Evolutionary conservation across 2,888 invertebrate species (phyloP), one percentile per base, ranked within the genome.

Genomic region (Galeopsomyia nigrocyanea): DNA sequence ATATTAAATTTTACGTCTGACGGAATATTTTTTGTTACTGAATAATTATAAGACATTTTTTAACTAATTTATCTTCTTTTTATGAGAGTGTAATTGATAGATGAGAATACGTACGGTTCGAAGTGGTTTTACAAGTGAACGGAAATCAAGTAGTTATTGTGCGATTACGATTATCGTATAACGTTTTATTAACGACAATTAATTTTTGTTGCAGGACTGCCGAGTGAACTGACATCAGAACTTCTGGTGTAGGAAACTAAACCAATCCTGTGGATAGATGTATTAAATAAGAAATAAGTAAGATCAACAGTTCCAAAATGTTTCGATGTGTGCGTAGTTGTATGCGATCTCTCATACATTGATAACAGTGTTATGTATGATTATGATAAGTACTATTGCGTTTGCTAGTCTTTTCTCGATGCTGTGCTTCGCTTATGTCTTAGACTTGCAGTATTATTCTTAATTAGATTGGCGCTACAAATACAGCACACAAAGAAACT

Each of bases 151-250:
- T 73, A 21, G 68, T 75, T 76, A 76, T 71, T 46, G 47, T 68
- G 26, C 46, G 26, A 67, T 49, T 62, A 46, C 1, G 19, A 61
- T 56, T 19, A 26, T 19, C 51, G 26, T 46, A 19, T 26, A 46
- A 39, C 7, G 7, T 13, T 10, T 39, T 39, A 13, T 51, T 65
- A 56, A 62, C 3, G 10, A 53, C 14, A 7, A 50, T 57, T 61
- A 62, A 78, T 62, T 68, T 16, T 73, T n/a, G n/a, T 82, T 81
- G 71, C 76, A 83, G 83, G 77, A 79, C 53, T 58, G 84, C 80
- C 58, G 84, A 84, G n/a, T 83, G 80, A 83, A 75, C 51, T 49
- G 56, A 61, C 78, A 78, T 78, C 78, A 75, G 76, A 75, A 51
- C 73, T 61, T 75, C 75, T 77, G 76, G 71, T 77, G 77, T 77